phyloP scores from a whole-genome alignment of 2,888 invertebrate species.

The Stegophylla sp. region DNA sequence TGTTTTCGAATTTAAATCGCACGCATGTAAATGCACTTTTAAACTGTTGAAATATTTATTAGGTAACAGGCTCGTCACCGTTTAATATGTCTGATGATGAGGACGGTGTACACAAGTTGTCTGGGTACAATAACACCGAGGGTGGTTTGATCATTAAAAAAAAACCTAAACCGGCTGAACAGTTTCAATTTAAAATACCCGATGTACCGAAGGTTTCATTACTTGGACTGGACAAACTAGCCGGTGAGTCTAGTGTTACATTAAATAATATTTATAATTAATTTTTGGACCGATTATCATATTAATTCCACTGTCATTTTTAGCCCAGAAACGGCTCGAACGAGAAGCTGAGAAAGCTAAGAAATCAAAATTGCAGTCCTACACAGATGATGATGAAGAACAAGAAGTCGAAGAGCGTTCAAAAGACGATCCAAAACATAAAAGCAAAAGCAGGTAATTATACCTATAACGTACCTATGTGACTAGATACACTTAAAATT shows the following conservation, averaged over 20 bases:
- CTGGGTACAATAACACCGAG: slow-evolving; percentile 72
- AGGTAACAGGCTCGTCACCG: neutral
- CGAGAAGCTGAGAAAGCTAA: slow-evolving; percentile 63
- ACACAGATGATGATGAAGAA: slow-evolving; percentile 68
- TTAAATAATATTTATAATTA: neutral
- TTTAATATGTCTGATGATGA: slow-evolving; percentile 64
- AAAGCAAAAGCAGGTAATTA: slow-evolving; percentile 59
- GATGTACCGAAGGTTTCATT: slow-evolving; percentile 71
- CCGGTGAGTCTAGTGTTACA: slow-evolving; percentile 66
- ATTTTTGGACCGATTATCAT: neutral
- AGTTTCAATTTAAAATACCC: slow-evolving; percentile 73
- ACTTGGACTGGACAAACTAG: slow-evolving; percentile 84
- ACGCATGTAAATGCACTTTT: neutral
- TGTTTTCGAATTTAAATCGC: neutral
- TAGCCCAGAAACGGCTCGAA: slow-evolving; percentile 64
- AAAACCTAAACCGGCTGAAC: slow-evolving; percentile 67
- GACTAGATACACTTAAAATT: neutral
- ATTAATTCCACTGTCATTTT: slow-evolving; percentile 40
- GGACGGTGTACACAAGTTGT: slow-evolving; percentile 74
- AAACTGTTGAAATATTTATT: neutral
- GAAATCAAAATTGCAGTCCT: slow-evolving; percentile 67
- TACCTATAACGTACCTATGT: neutral
- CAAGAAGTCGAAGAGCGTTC: slow-evolving; percentile 45
- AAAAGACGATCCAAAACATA: slow-evolving; percentile 24
- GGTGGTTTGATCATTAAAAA: slow-evolving; percentile 79